Conservation (phyloP, 2,888 invertebrate species). For the Apotomis capreana region DNA sequence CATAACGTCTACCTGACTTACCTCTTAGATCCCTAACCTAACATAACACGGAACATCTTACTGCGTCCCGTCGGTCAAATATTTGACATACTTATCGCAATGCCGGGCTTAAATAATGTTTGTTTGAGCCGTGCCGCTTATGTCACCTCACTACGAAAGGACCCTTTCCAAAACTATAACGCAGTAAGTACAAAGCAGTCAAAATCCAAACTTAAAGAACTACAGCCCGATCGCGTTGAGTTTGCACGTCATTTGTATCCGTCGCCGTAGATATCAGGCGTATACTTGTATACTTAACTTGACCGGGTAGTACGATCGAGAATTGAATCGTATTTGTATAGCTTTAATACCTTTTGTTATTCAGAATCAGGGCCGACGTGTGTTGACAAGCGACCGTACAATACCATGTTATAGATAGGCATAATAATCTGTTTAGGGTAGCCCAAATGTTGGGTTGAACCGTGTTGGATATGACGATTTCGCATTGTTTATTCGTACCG, state of each 20-base stretch:
- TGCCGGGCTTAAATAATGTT: constrained; percentile 29
- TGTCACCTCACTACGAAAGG: constrained; percentile 21
- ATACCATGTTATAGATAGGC: not conserved
- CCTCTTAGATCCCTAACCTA: constrained; percentile 17
- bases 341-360: not conserved
- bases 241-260: too few relatives aligned
- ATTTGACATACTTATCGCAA: constrained; percentile 30
- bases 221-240: too few relatives aligned
- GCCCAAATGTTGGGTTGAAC: constrained; percentile 6
- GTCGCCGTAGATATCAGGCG: too few relatives aligned
- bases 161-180: not conserved
- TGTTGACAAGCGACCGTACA: constrained; percentile 13
- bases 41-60: constrained; percentile 2
- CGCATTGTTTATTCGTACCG: not conserved
- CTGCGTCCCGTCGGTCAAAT: constrained; percentile 24
- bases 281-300: too few relatives aligned
- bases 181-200: not conserved
- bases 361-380: not conserved
- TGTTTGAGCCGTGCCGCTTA: constrained; percentile 24
- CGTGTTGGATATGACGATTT: constrained; percentile 10
- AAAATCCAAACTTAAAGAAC: not conserved
- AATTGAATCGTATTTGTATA: not conserved
- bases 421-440: constrained; percentile 14
- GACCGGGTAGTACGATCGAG: not conserved
- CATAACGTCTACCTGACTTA: not conserved